Evolutionary conservation across 2,113 vertebrate species (phyloP).

Genomic region (Capricornis sumatraensis): DNA sequence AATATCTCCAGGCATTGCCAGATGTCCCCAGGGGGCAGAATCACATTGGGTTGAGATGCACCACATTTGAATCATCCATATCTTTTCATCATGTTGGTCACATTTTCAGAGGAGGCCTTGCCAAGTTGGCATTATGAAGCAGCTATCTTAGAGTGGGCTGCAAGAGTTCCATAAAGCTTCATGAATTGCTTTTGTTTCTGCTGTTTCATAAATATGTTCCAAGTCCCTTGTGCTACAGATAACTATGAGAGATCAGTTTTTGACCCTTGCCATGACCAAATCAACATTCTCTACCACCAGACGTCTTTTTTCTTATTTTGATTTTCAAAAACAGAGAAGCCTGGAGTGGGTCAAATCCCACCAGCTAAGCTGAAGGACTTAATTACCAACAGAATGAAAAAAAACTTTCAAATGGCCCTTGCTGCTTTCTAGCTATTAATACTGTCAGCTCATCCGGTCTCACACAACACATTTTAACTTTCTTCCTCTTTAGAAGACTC

Average conservation of each 20-base stretch:
- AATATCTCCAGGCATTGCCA: background rate
- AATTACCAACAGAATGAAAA: background rate
- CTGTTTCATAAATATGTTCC: background rate
- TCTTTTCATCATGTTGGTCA: background rate
- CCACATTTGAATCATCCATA: background rate
- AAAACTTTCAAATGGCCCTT: background rate
- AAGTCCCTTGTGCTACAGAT: background rate
- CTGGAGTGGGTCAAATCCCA: background rate
- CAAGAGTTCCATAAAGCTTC: background rate
- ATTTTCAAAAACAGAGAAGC: conserved; percentile 1
- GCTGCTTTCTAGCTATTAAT: background rate
- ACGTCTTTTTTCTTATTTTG: background rate
- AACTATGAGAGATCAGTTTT: background rate
- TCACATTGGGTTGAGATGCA: background rate
- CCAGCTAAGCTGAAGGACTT: background rate
- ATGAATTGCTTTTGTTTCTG: background rate
- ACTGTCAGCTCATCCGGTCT: background rate
- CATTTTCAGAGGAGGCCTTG: background rate
- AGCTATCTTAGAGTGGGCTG: background rate
- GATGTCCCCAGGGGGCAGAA: background rate
- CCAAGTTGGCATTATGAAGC: background rate
- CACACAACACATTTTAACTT: background rate
- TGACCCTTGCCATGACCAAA: background rate
- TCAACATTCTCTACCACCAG: background rate
- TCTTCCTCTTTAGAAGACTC: background rate